Percentiles rank a stretch among this genome's conserved stretches.
These are phyloP conservation scores for Apodemia zela DNA, from an alignment of 2,888 invertebrate species.

Conservation along the genomic window DNA sequence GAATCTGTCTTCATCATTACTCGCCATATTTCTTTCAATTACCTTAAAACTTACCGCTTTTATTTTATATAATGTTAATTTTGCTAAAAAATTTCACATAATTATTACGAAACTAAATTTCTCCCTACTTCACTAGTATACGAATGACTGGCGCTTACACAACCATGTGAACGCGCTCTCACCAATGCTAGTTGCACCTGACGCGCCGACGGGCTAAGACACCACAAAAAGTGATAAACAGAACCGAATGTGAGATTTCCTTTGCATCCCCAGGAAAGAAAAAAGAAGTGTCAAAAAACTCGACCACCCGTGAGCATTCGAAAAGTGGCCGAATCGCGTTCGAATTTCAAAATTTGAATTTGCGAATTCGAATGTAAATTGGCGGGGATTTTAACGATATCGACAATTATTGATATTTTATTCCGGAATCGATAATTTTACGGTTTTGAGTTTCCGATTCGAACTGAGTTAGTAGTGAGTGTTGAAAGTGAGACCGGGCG, in stretches of 20 bases:
- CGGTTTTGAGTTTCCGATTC: conserved; percentile 20
- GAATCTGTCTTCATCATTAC: conserved; percentile 15
- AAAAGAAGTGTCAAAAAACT: conserved; percentile 19
- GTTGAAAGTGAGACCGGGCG: conserved; percentile 59
- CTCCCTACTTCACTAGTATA: conserved; percentile 24
- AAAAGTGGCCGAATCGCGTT: conserved; percentile 39
- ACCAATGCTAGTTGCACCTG: conserved; percentile 50
- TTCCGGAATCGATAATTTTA: conserved; percentile 9
- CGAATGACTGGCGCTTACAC: conserved; percentile 32
- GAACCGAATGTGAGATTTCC: conserved; percentile 9
- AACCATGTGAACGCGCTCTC: conserved; percentile 30
- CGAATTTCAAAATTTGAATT: conserved; percentile 37
- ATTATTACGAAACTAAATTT: conserved; percentile 26
- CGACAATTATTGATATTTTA: conserved; percentile 8
- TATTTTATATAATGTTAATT: conserved; percentile 23
- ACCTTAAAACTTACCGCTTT: background rate
- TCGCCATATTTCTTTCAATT: conserved; percentile 19
- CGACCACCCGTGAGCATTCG: conserved; percentile 19
- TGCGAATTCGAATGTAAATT: conserved; percentile 16
- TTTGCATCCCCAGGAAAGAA: conserved; percentile 2
- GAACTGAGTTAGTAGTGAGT: conserved; percentile 45
- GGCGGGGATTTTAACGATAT: conserved; percentile 10
- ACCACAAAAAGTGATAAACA: conserved; percentile 22
- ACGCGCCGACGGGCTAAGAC: conserved; percentile 41
- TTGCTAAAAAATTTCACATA: conserved; percentile 22